These are phyloP conservation scores for Rotaria socialis DNA, from an alignment of 2,888 invertebrate genomes.

Conservation along the genomic window DNA sequence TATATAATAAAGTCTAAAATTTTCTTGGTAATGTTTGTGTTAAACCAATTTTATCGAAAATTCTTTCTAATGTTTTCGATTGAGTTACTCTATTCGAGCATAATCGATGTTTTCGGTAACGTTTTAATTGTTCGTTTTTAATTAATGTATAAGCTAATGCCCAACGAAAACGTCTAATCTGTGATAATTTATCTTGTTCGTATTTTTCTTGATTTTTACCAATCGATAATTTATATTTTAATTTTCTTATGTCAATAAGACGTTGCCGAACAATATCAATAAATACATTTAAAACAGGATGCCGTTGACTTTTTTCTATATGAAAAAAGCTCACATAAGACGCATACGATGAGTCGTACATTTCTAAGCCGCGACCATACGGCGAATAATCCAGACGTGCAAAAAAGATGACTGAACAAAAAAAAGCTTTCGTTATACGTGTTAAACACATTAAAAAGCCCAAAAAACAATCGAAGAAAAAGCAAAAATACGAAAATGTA, in stretches of 20 bases:
- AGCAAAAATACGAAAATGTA: conserved; percentile 43
- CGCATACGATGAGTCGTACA: conserved; percentile 40
- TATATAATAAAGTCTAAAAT: neutral
- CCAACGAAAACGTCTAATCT: conserved; percentile 40
- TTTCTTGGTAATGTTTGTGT: neutral
- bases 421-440: conserved; percentile 44
- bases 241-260: neutral
- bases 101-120: conserved; percentile 35
- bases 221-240: neutral
- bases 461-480: conserved; percentile 46
- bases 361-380: conserved; percentile 43
- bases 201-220: too few species aligned
- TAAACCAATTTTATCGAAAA: neutral
- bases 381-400: conserved; percentile 43
- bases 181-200: neutral
- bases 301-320: conserved; percentile 44
- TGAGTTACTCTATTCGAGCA: neutral
- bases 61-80: conserved; percentile 31
- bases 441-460: conserved; percentile 44
- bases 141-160: conserved; percentile 41
- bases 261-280: conserved; percentile 30
- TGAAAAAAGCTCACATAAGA: conserved; percentile 43
- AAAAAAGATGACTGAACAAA: conserved; percentile 42
- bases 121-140: conserved; percentile 38
- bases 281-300: conserved; percentile 44